Evolutionary conservation across 2,888 invertebrate genomes (phyloP).

Genomic region (Rapana venosa): DNA sequence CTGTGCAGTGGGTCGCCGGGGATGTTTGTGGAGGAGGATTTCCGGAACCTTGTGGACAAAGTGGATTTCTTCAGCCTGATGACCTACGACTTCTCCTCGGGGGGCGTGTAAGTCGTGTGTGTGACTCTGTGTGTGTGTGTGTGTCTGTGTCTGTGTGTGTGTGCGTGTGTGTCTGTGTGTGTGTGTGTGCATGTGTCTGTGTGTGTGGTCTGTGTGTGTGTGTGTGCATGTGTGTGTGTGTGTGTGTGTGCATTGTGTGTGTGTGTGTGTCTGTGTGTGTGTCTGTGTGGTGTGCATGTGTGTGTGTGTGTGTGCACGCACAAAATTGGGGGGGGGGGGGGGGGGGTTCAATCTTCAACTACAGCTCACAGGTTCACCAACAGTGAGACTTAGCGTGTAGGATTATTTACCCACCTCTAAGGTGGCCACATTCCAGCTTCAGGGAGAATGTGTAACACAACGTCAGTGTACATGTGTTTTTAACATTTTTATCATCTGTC

Average conservation of each 20-base stretch:
- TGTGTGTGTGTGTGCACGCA: neutral
- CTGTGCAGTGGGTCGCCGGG: conserved; percentile 59
- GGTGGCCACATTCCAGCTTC: no score
- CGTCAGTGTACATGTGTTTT: no score
- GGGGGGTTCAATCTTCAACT: no score
- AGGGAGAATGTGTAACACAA: no score
- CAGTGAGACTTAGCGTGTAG: no score
- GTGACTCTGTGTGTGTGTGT: neutral
- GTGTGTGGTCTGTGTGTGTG: neutral
- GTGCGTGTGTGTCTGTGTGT: neutral
- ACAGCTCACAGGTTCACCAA: no score
- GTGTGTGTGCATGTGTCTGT: neutral
- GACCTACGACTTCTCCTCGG: conserved; percentile 93
- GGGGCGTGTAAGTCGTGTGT: conserved; percentile 15
- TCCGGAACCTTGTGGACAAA: conserved; percentile 87
- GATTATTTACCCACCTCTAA: no score
- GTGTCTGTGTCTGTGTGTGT: conserved; percentile 1
- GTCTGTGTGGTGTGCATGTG: neutral
- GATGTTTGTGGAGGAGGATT: conserved; percentile 82
- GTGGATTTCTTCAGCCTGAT: conserved; percentile 94
- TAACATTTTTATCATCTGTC: no score
- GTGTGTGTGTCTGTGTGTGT: neutral
- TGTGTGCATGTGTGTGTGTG: neutral
- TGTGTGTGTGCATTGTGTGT: conserved; percentile 5
- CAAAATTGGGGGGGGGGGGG: neutral